Percentiles rank a stretch among this genome's conserved stretches.
These are phyloP conservation scores for Drosophila sturtevanti DNA, from an alignment of 1,140 invertebrate genomes.

Conservation along the genomic window DNA sequence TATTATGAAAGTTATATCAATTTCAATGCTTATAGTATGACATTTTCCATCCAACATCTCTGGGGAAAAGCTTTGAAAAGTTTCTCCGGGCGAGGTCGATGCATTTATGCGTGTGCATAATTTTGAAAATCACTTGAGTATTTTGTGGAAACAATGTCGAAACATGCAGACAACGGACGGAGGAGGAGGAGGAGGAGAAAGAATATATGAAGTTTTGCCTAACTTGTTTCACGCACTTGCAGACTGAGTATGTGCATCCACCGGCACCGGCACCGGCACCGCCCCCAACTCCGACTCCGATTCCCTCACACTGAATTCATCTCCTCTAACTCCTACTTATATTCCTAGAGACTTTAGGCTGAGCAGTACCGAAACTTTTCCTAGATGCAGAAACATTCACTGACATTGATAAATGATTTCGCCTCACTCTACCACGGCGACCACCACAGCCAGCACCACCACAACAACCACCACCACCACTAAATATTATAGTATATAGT, in stretches of 20 bases:
- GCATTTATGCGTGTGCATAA: conserved; percentile 79
- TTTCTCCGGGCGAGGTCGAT: conserved; percentile 31
- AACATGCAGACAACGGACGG: not conserved
- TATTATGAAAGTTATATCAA: not conserved
- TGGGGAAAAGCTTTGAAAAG: conserved; percentile 36
- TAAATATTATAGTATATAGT: not conserved
- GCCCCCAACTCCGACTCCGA: too few relatives aligned
- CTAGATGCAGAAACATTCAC: conserved; percentile 74
- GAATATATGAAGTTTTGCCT: conserved; percentile 48
- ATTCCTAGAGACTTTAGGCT: conserved; percentile 29
- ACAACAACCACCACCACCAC: not conserved
- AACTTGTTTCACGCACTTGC: conserved; percentile 61
- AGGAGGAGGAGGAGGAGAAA: not conserved
- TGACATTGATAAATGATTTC: conserved; percentile 82
- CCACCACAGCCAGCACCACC: too few relatives aligned
- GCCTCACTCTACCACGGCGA: conserved; percentile 16
- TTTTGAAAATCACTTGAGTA: conserved; percentile 73
- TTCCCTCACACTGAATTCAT: too few relatives aligned
- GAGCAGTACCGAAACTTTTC: conserved; percentile 44
- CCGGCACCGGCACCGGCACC: too few relatives aligned
- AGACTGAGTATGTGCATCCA: conserved; percentile 14
- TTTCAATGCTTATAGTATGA: conserved; percentile 3
- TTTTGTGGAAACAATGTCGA: conserved; percentile 70
- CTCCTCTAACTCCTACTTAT: not conserved
- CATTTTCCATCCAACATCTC: conserved; percentile 42